A percentile compares a stretch with the other conserved stretches of the same genome.
Evolutionary conservation across 2,113 vertebrate genomes (phyloP).

Genomic region (Pipra filicauda): DNA sequence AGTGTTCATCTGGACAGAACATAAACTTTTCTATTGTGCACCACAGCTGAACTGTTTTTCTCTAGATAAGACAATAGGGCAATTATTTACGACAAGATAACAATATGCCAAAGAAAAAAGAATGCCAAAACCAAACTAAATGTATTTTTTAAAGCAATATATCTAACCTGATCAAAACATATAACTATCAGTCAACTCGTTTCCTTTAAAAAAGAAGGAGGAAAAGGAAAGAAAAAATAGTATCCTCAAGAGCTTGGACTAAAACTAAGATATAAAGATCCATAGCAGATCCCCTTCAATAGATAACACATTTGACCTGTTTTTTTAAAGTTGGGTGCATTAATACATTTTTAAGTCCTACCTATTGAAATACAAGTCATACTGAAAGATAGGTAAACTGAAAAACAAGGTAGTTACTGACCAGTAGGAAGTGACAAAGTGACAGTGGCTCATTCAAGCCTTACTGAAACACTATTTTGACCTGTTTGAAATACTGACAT

Average conservation of each 20-base stretch:
- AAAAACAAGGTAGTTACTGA: not conserved
- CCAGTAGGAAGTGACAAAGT: not conserved
- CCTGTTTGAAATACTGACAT: not conserved
- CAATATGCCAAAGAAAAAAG: not conserved
- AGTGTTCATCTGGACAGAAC: slow-evolving; percentile 3
- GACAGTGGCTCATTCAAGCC: not conserved
- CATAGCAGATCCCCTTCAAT: not conserved
- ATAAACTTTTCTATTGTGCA: not conserved
- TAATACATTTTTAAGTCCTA: not conserved
- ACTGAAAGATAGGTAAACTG: not conserved
- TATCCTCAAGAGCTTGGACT: not conserved
- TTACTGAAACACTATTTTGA: not conserved
- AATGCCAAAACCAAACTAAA: not conserved
- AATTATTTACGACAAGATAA: not conserved
- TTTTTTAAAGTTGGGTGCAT: not conserved
- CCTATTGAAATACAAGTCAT: not conserved
- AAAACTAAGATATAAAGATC: not conserved
- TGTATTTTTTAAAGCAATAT: not conserved
- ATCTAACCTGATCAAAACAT: not conserved
- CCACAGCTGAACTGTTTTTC: not conserved
- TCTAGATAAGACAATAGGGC: not conserved
- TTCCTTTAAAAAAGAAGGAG: not conserved
- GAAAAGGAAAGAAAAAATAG: not conserved
- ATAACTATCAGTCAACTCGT: not conserved
- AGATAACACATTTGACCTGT: not conserved